Conservation (phyloP, 1,140 invertebrate species). For the Drosophila nebulosa region DNA sequence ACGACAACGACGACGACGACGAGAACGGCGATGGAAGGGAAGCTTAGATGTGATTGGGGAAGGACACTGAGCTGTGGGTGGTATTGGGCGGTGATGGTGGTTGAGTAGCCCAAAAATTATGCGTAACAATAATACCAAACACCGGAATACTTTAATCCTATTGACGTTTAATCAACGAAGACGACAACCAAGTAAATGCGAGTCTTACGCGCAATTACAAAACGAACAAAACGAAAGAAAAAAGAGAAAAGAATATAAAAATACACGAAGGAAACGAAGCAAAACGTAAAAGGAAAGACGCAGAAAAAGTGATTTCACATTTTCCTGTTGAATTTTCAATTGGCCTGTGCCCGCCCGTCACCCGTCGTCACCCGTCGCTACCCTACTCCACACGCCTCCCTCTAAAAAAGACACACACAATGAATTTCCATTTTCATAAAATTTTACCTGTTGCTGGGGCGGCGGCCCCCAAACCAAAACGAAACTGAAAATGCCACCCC, state of each 20-base stretch:
- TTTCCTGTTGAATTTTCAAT: slow-evolving; percentile 65
- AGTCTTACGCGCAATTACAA: slow-evolving; percentile 20
- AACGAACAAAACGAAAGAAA: neutral
- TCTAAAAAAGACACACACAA: slow-evolving; percentile 19
- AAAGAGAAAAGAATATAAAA: no score
- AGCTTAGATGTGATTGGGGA: no score
- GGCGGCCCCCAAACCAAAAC: slow-evolving; percentile 21
- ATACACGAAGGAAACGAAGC: neutral
- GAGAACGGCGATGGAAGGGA: no score
- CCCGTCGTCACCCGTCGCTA: no score
- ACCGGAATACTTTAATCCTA: slow-evolving; percentile 70
- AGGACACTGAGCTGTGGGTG: no score
- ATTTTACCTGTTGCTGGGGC: slow-evolving; percentile 37
- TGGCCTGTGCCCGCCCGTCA: slow-evolving; percentile 32
- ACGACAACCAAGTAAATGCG: slow-evolving; percentile 1
- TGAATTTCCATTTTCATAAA: slow-evolving; percentile 27
- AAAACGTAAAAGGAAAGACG: slow-evolving; percentile 27
- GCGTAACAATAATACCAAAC: neutral
- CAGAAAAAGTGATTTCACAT: slow-evolving; percentile 53
- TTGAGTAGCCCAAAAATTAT: slow-evolving; percentile 28
- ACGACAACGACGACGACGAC: neutral
- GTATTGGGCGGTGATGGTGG: neutral
- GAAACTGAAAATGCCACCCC: neutral
- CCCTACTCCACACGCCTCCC: neutral
- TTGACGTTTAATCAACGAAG: slow-evolving; percentile 72